Conservation (phyloP, 2,888 invertebrate genomes). For the Ormyrus labotus region DNA sequence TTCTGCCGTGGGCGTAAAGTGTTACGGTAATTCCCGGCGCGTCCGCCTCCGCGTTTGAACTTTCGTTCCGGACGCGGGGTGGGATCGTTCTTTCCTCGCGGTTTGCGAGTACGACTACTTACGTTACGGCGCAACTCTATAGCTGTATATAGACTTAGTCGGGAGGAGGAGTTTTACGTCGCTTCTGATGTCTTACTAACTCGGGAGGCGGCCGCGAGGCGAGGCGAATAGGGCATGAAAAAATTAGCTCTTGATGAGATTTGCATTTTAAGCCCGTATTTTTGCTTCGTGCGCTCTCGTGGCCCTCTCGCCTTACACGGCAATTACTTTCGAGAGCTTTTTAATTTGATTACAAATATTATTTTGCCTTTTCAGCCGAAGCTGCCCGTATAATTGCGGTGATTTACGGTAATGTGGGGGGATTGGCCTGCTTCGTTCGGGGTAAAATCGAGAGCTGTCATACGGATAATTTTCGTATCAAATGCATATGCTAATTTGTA, state of each 20-base stretch:
- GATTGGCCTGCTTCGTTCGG: no score
- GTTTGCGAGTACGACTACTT: no score
- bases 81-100: no score
- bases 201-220: background rate
- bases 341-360: conserved; percentile 40
- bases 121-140: no score
- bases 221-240: background rate
- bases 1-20: no score
- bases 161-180: background rate
- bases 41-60: no score
- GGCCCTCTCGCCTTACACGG: conserved; percentile 9
- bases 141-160: no score
- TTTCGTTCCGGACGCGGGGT: no score
- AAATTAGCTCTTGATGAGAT: conserved; percentile 49
- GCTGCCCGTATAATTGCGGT: conserved; percentile 15
- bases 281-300: background rate
- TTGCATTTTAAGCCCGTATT: conserved; percentile 47
- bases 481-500: no score
- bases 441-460: no score
- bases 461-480: no score
- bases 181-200: conserved; percentile 25
- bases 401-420: conserved; percentile 17
- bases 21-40: no score
- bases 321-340: conserved; percentile 43
- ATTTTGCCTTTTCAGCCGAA: conserved; percentile 1